Conservation (phyloP, 2,888 invertebrate species). For the Lasiommata megera region DNA sequence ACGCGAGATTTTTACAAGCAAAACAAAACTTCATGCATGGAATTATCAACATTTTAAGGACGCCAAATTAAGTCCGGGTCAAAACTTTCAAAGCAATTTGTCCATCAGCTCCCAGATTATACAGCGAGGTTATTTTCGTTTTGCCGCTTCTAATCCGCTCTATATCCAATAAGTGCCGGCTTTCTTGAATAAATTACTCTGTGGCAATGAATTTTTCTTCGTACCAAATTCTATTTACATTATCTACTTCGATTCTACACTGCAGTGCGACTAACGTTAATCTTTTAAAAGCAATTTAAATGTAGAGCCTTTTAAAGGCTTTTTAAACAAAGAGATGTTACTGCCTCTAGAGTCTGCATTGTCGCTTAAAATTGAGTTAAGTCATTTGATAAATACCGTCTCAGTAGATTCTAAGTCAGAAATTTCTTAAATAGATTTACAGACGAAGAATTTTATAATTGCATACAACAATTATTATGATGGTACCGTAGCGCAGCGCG, state of each 20-base stretch:
- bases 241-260: slow-evolving; percentile 24
- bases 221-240: slow-evolving; percentile 29
- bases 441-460: too few species aligned
- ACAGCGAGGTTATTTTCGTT: slow-evolving; percentile 2
- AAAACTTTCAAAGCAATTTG: neutral
- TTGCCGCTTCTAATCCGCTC: slow-evolving; percentile 21
- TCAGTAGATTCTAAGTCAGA: too few species aligned
- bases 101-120: neutral
- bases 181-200: slow-evolving; percentile 32
- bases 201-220: slow-evolving; percentile 28
- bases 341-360: too few species aligned
- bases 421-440: too few species aligned
- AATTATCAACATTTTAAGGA: too few species aligned
- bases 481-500: too few species aligned
- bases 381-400: too few species aligned
- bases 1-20: too few species aligned
- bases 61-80: too few species aligned
- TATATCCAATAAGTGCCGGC: slow-evolving; percentile 33
- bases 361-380: too few species aligned
- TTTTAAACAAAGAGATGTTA: neutral
- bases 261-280: slow-evolving; percentile 14
- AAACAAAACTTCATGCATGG: too few species aligned
- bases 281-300: slow-evolving; percentile 22
- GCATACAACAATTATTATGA: too few species aligned
- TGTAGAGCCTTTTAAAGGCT: neutral